Evolutionary conservation across 2,888 invertebrate species (phyloP).

Genomic region (Drosophila nr. fundita): DNA sequence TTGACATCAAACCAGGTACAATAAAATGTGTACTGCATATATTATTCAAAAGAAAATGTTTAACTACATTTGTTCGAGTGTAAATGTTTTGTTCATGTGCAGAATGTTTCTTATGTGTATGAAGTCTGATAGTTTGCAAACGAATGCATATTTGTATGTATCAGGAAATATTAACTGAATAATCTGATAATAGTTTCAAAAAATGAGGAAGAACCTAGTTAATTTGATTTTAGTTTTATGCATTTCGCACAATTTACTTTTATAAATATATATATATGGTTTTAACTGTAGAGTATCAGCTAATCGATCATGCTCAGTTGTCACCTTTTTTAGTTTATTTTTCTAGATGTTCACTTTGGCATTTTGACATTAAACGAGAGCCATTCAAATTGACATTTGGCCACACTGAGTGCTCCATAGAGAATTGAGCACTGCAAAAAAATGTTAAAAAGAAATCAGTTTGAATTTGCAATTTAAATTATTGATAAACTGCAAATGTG

Average conservation of each 20-base stretch:
- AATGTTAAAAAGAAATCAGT: conserved; percentile 29
- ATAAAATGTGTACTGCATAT: not conserved
- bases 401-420: conserved; percentile 21
- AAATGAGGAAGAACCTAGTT: accelerated
- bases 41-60: not conserved
- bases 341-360: conserved; percentile 19
- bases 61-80: not conserved
- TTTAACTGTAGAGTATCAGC: conserved; percentile 4
- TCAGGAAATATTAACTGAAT: not conserved
- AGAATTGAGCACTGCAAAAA: conserved; percentile 20
- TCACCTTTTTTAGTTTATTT: not conserved
- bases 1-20: not conserved
- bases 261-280: too few relatives aligned
- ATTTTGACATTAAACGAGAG: conserved; percentile 43
- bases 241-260: not conserved
- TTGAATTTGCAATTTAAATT: conserved; percentile 67
- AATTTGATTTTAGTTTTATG: not conserved
- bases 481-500: conserved; percentile 58
- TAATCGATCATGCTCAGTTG: not conserved
- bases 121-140: not conserved
- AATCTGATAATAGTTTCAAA: not conserved
- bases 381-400: conserved; percentile 46
- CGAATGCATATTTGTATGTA: too few relatives aligned
- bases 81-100: not conserved
- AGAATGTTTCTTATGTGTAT: not conserved